phyloP scores from a whole-genome alignment of 2,113 vertebrate species.

The Poeciliopsis turrubarensis region DNA sequence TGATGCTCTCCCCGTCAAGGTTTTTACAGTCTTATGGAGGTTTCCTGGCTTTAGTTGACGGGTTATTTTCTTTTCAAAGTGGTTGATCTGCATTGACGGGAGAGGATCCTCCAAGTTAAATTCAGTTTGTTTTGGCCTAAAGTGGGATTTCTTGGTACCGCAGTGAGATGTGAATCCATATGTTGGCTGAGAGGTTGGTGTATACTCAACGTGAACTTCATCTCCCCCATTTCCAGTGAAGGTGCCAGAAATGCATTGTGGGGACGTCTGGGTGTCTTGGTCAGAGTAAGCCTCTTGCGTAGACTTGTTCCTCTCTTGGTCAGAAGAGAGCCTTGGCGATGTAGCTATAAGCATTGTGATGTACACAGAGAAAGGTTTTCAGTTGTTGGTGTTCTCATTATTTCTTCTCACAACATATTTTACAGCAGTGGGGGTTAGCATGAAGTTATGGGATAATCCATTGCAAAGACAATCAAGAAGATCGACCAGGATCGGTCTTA shows the following conservation, averaged over 20 bases:
- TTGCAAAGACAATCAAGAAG: conserved; percentile 81
- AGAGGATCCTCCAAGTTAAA: conserved; percentile 34
- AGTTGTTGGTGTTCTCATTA: conserved; percentile 77
- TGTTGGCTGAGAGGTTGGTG: conserved; percentile 44
- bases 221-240: conserved; percentile 39
- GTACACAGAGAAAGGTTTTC: conserved; percentile 84
- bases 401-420: conserved; percentile 74
- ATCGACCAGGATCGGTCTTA: conserved; percentile 81
- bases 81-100: conserved; percentile 23
- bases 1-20: conserved; percentile 1
- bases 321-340: conserved; percentile 67
- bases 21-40: conserved; percentile 5
- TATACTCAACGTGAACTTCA: conserved; percentile 53
- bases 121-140: conserved; percentile 30
- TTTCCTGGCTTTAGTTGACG: conserved; percentile 18
- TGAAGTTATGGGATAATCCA: conserved; percentile 78
- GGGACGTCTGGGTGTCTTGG: conserved; percentile 55
- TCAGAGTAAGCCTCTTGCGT: conserved; percentile 58
- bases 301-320: conserved; percentile 68
- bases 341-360: conserved; percentile 81
- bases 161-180: conserved; percentile 17
- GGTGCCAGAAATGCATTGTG: conserved; percentile 52
- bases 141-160: conserved; percentile 35
- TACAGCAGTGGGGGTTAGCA: conserved; percentile 76
- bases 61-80: conserved; percentile 14